A percentile compares a stretch with the other conserved stretches of the same genome.
Conservation (phyloP, 2,797 vertebrate species). For the Chiroxiphia lanceolata region DNA sequence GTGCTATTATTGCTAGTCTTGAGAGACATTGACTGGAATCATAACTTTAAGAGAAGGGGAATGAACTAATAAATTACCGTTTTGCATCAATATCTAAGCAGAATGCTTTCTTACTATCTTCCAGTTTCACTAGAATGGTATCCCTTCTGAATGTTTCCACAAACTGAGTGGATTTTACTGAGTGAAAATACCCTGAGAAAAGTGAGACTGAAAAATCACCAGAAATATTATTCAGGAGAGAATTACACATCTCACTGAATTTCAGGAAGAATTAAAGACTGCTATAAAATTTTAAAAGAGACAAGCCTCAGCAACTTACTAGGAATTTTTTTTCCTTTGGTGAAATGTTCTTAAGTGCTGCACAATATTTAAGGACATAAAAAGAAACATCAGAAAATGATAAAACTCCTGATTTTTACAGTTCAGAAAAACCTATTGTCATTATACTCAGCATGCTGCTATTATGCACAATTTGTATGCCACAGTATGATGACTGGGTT, state of each 20-base stretch:
- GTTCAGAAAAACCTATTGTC: slow-evolving; percentile 23
- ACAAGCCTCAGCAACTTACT: not conserved
- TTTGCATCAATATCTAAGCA: not conserved
- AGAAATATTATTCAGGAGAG: not conserved
- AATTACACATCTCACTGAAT: not conserved
- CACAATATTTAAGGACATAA: not conserved
- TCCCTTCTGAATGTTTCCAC: not conserved
- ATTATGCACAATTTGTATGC: slow-evolving; percentile 44
- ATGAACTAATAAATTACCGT: not conserved
- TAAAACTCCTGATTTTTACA: slow-evolving; percentile 16
- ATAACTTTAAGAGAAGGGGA: not conserved
- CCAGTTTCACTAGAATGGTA: not conserved
- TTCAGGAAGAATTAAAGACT: not conserved
- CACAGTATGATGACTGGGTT: slow-evolving; percentile 50
- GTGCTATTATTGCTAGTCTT: not conserved
- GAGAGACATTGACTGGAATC: not conserved
- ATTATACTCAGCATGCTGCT: slow-evolving; percentile 27
- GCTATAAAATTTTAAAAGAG: not conserved
- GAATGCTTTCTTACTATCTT: not conserved
- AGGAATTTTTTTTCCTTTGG: accelerated
- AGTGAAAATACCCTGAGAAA: not conserved
- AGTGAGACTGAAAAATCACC: not conserved
- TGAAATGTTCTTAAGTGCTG: not conserved
- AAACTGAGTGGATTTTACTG: not conserved
- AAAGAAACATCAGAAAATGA: not conserved